Base-by-base conservation (phyloP, 2,797 vertebrate genomes). In the Sebastes alutus region DNA sequence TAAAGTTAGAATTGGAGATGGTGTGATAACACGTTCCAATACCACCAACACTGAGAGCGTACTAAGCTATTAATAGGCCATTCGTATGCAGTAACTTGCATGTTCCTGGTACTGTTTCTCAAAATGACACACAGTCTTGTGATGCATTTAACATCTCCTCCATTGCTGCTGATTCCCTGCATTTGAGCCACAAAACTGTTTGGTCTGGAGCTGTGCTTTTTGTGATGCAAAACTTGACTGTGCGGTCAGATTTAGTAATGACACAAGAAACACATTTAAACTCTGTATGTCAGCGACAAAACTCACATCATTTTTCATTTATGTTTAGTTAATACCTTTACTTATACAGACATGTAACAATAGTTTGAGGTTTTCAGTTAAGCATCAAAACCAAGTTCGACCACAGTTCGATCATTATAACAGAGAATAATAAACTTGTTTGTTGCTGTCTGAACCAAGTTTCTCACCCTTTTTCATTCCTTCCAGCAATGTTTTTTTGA, bases 401-500 rank as follows among this genome's bases (percentile, higher is more conserved):
- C 33, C 54, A 56, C 30, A 55, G 30, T 63, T 5, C 7, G 2
- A 61, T 49, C 27, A 18, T 29, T 13, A 65, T 23, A 56, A 25
- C 7, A 23, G 46, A 42, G 12, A 33, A 62, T 16, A 56, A 9
- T 20, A 25, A 29, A 2, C 13, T 81, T 64, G n/a, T 65, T 62
- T 77, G 38, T 71, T 1, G 38, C 16, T 23, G 16, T 78, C 22
- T 71, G 20, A 33, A 55, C 23, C 22, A 38, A 35, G 46, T 74
- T 77, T 75, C 16, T 72, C 23, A 66, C 56, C 35, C 60, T 49
- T 54, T 30, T 55, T 74, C 10, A 38, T 69, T 75, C 7, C 12
- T 77, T 69, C 62, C 27, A 67, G 22, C 62, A 72, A n/a, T 72
- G 4, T 77, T 60, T 77, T 32, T 75, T 87, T 79, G 32, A 52